Conservation (phyloP, 2,888 invertebrate species). For the Eurytoma adleriae region DNA sequence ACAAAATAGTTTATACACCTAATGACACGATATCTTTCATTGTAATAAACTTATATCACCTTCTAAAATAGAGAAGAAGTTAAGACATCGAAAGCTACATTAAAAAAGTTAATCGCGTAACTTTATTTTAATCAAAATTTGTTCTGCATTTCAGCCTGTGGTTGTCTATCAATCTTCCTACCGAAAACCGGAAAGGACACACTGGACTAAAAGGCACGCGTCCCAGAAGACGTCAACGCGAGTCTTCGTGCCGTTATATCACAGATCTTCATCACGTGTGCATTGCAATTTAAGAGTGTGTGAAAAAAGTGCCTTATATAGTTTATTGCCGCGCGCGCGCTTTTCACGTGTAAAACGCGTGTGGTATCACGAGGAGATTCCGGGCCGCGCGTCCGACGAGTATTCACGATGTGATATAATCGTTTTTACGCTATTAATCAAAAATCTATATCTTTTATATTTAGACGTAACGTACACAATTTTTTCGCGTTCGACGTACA, state of each 20-base stretch:
- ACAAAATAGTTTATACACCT: no score
- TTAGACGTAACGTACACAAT: background rate
- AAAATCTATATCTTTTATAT: background rate
- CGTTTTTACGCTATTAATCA: slow-evolving; percentile 32
- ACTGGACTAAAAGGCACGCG: slow-evolving; percentile 82
- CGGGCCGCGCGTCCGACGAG: slow-evolving; percentile 17
- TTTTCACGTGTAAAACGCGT: background rate
- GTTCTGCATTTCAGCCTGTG: slow-evolving; percentile 80
- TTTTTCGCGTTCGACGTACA: background rate
- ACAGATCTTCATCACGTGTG: slow-evolving; percentile 21
- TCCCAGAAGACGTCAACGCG: background rate
- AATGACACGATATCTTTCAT: background rate
- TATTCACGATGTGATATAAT: slow-evolving; percentile 54
- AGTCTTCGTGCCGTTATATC: background rate
- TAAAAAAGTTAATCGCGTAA: background rate
- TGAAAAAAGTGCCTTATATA: background rate
- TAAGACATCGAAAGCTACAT: slow-evolving; percentile 15
- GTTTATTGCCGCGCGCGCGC: background rate
- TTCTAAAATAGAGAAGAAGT: slow-evolving; percentile 29
- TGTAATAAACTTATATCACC: slow-evolving; percentile 8
- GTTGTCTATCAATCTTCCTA: slow-evolving; percentile 84
- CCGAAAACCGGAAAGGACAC: slow-evolving; percentile 87
- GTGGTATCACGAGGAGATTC: background rate
- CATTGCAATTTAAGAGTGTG: background rate
- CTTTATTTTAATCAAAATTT: no score